Evolutionary conservation across 2,797 vertebrate genomes (phyloP), one percentile per base, ranked within the genome.

Genomic region (Chromis chromis): DNA sequence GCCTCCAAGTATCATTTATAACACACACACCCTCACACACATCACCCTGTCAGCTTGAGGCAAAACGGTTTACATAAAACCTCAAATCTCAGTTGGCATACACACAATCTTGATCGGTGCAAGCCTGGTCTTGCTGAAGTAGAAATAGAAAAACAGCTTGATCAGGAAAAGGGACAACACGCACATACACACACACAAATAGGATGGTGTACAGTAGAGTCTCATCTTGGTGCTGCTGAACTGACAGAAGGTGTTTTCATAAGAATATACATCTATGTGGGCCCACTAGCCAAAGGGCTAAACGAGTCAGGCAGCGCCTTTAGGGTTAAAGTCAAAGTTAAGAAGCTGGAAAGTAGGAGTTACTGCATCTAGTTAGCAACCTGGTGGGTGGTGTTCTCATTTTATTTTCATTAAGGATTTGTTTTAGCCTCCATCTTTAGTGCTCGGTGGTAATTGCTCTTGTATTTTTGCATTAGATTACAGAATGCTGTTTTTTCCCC

Each of bases 31-130:
- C 48, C 28, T 49, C 36, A 46, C 50, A 52, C 50, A 70, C 53
- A 67, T 49, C 24, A 24, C 31, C 27, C 62, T 68, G 64, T 76
- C 74, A 78, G 80, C 84, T 83, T 59, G 72, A 76, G 87, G 87
- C 84, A 86, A 90, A 89, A 89, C 63, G 33, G 77, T 84, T 86
- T 76, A 82, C 83, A 86, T 79, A 70, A 85, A 88, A 74, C 33
- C 73, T 19, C 65, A 83, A 86, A 79, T 87, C 86, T 88, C 73
- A 79, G 78, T 49, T 81, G 84, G 81, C 79, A 81, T 46, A 84
- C 46, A 84, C 46, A 61, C 28, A 69, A 55, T 28, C 46, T 65
- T 82, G 64, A 80, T 76, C 33, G 31, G 36, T 71, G 70, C 86
- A 73, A 71, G 88, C 60, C 84, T 76, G 54, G 65, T 74, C 89